These are phyloP conservation scores for Callyntrura guangdongensis DNA, from an alignment of 2,888 invertebrate species.

Conservation along the genomic window DNA sequence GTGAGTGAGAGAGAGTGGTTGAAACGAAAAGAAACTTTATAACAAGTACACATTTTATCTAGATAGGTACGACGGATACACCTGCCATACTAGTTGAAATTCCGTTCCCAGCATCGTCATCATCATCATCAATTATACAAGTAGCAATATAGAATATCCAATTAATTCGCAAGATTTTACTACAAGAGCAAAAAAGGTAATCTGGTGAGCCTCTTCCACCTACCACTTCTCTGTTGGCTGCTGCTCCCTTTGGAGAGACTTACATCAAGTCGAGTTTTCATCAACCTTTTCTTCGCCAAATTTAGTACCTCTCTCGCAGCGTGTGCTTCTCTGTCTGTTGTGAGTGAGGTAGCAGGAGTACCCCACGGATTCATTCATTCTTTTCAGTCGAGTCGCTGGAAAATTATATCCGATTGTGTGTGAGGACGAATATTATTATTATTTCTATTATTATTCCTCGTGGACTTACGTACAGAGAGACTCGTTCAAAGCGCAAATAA, in stretches of 20 bases:
- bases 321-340: not conserved
- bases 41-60: not conserved
- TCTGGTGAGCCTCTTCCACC: not conserved
- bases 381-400: conserved; percentile 37
- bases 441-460: not conserved
- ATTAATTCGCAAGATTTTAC: conserved; percentile 14
- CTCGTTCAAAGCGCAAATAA: not conserved
- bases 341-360: not conserved
- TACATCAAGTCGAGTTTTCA: conserved; percentile 1
- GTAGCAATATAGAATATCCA: conserved; percentile 30
- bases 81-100: too few relatives aligned
- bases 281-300: conserved; percentile 1
- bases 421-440: not conserved
- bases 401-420: conserved; percentile 54
- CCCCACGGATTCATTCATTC: conserved; percentile 58
- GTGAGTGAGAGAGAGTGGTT: not conserved
- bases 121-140: conserved; percentile 24
- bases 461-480: not conserved
- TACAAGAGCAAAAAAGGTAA: not conserved
- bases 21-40: not conserved
- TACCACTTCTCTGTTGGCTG: not conserved
- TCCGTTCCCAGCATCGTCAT: too few relatives aligned
- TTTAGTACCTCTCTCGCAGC: not conserved
- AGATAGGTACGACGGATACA: too few relatives aligned
- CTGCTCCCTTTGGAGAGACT: not conserved